Percentiles rank a stretch among this genome's conserved stretches.
phyloP scores from a whole-genome alignment of 1,140 invertebrate species.

The Manduca sexta region DNA sequence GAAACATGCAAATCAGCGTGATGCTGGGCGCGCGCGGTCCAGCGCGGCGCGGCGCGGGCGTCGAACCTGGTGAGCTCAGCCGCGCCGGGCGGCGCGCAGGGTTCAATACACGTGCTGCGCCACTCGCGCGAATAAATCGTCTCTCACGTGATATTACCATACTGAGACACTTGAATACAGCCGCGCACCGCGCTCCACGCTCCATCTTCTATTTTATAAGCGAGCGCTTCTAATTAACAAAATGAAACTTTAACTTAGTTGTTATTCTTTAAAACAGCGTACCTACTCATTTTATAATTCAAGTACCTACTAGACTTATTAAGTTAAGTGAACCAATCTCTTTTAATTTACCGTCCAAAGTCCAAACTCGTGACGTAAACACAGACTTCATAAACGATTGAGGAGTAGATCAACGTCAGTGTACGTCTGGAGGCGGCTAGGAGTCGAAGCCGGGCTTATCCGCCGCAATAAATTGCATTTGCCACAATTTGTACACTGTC shows the following conservation, averaged over 20 bases:
- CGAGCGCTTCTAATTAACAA: conserved; percentile 1
- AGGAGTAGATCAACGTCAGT: conserved; percentile 8
- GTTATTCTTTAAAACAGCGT: not conserved
- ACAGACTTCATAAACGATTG: conserved; percentile 14
- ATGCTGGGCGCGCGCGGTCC: too few species aligned
- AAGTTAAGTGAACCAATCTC: conserved; percentile 6
- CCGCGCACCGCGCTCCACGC: not conserved
- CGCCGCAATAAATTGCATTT: conserved; percentile 27
- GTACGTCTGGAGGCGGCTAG: not conserved
- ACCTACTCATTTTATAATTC: not conserved
- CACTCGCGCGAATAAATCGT: conserved; percentile 15
- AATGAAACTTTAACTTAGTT: not conserved
- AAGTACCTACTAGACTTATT: not conserved
- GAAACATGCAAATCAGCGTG: conserved; percentile 35
- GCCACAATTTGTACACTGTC: conserved; percentile 27
- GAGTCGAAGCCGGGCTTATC: conserved; percentile 10
- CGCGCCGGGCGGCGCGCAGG: conserved; percentile 5
- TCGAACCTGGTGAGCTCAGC: conserved; percentile 21
- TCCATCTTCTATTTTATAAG: not conserved
- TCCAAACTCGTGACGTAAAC: not conserved
- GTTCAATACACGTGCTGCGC: conserved; percentile 14
- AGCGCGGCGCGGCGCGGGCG: conserved; percentile 15
- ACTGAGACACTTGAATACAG: conserved; percentile 8
- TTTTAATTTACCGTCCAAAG: conserved; percentile 14
- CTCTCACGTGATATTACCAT: conserved; percentile 16